Evolutionary conservation across 2,888 invertebrate species (phyloP), one percentile per base, ranked within the genome.

Genomic region (Pasiphila rectangulata): DNA sequence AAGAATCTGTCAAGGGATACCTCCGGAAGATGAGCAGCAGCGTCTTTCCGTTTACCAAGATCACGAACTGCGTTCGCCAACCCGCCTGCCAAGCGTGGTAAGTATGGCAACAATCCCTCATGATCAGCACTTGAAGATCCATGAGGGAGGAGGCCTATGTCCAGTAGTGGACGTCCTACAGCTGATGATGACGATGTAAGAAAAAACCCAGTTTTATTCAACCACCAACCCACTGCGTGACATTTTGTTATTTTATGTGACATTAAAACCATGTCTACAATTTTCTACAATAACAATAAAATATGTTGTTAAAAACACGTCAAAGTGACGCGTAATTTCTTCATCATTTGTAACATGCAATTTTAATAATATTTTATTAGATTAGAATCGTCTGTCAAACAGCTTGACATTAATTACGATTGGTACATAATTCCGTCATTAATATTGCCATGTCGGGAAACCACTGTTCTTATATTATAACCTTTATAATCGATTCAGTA

Each of bases 361-460:
- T 40, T 47, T 37, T 6, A 32, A 23, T 3, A 15, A 17, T 23
- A 20, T 29, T 45, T 27, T 46, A 17, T 34, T 34, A 10, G 20
- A 4, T 35, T 13, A 15, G 20, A 24, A 29, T 25, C 7, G 30
- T n/a, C 45, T 50, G 36, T 36, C 50, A 57, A 61, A 67, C 60
- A 62, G 49, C 39, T 51, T 44, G 59, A 59, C 62, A 59, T 59
- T 64, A 66, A 75, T 72, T 65, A 73, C 68, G 69, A 71, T 70
- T 71, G 66, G 70, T 71, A 56, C 51, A 66, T 64, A 62, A 60
- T 68, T 67, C 66, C 50, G 65, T 65, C 72, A 75, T 76, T 73
- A 74, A 67, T 63, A 59, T 63, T 37, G 51, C 50, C 53, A 48
- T 60, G 53, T 53, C 32, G 19, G 43, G 49, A 51, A 54, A 43